These are phyloP conservation scores for Xenopus petersii DNA, from an alignment of 2,797 vertebrate species.

Conservation along the genomic window DNA sequence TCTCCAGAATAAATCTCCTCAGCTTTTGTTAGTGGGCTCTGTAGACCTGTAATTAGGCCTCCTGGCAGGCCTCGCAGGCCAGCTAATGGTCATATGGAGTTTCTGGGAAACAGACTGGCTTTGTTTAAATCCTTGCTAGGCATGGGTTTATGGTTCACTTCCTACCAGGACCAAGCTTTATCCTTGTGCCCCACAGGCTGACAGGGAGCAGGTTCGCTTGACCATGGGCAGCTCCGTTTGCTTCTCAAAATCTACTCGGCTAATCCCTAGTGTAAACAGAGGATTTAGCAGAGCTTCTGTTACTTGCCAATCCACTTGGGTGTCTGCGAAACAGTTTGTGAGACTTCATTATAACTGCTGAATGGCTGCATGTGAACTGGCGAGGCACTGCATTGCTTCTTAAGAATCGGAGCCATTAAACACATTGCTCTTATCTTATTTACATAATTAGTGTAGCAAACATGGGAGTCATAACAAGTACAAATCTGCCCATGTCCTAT, in stretches of 20 bases:
- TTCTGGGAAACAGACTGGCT: conserved; percentile 82
- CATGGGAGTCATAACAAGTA: no score
- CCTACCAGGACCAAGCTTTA: conserved; percentile 86
- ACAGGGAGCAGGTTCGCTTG: conserved; percentile 75
- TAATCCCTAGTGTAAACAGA: conserved; percentile 84
- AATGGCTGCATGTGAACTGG: conserved; percentile 45
- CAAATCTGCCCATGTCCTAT: no score
- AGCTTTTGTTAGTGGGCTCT: conserved; percentile 95
- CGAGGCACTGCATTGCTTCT: no score
- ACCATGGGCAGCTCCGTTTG: conserved; percentile 69
- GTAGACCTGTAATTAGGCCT: conserved; percentile 97
- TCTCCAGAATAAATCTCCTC: conserved; percentile 93
- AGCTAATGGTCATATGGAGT: conserved; percentile 85
- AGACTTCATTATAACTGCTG: conserved; percentile 59
- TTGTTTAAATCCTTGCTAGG: conserved; percentile 85
- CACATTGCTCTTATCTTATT: no score
- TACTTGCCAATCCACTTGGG: conserved; percentile 79
- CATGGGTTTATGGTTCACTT: conserved; percentile 97
- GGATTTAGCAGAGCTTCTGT: conserved; percentile 81
- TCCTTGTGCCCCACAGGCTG: conserved; percentile 72
- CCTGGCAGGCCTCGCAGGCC: conserved; percentile 81
- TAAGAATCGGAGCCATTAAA: no score
- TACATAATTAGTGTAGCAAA: no score
- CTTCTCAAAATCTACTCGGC: conserved; percentile 61
- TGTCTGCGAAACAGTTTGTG: conserved; percentile 63